Evolutionary conservation across 2,113 vertebrate genomes (phyloP).

Genomic region (Pseudopipra pipra): DNA sequence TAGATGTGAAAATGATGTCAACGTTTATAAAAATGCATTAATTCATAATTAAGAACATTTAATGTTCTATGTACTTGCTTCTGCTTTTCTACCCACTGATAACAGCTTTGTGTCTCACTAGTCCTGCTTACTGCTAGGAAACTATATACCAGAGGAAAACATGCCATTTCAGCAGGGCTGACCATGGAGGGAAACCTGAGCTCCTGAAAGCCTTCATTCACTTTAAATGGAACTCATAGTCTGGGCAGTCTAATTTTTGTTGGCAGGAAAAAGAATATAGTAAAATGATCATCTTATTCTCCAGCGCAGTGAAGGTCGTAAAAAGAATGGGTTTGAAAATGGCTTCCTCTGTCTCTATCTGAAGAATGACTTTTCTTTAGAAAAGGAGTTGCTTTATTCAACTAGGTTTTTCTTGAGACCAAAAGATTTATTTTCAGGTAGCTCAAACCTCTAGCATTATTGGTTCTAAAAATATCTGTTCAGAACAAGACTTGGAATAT

Average conservation of each 20-base stretch:
- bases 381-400: background rate
- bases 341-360: background rate
- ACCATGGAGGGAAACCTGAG: background rate
- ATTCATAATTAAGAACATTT: background rate
- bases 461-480: constrained; percentile 50
- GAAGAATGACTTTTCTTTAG: background rate
- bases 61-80: background rate
- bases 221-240: background rate
- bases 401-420: background rate
- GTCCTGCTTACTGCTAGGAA: background rate
- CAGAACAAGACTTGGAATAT: background rate
- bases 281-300: background rate
- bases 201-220: background rate
- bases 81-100: background rate
- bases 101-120: background rate
- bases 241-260: background rate
- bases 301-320: background rate
- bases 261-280: background rate
- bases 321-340: background rate
- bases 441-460: constrained; percentile 27
- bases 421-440: constrained; percentile 32
- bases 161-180: background rate
- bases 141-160: background rate
- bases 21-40: background rate
- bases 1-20: background rate